phyloP scores from a whole-genome alignment of 1,140 invertebrate species.

The Pseudomyrmex gracilis region DNA sequence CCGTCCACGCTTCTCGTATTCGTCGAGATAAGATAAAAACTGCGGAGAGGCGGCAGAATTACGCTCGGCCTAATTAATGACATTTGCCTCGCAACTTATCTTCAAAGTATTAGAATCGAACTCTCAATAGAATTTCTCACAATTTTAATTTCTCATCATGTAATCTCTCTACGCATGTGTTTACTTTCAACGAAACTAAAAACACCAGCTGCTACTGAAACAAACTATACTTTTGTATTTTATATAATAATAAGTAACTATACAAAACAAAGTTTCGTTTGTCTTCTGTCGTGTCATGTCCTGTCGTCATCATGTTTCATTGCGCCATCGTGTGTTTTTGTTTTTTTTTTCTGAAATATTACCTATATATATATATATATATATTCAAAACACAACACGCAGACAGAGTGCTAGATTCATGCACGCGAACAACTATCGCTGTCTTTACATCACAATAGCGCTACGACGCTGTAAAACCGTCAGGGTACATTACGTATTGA shows the following conservation, averaged over 20 bases:
- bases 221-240: no score
- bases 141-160: background rate
- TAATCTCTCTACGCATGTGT: background rate
- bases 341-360: background rate
- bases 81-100: background rate
- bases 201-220: no score
- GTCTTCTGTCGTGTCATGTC: no score
- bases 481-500: conserved; percentile 22
- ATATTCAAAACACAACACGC: background rate
- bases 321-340: no score
- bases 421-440: conserved; percentile 12
- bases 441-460: conserved; percentile 1
- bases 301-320: no score
- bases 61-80: conserved; percentile 22
- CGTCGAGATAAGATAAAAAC: conserved; percentile 10
- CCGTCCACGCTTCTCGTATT: conserved; percentile 29
- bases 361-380: background rate
- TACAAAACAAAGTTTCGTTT: no score
- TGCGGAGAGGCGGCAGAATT: background rate
- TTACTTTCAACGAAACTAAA: no score
- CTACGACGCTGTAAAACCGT: conserved; percentile 40
- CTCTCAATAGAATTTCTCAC: background rate
- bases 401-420: no score
- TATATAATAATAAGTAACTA: no score
- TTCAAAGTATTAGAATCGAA: background rate